A percentile compares a stretch with the other conserved stretches of the same genome.
Conservation (phyloP, 2,113 vertebrate genomes). For the Hystrix cristata region DNA sequence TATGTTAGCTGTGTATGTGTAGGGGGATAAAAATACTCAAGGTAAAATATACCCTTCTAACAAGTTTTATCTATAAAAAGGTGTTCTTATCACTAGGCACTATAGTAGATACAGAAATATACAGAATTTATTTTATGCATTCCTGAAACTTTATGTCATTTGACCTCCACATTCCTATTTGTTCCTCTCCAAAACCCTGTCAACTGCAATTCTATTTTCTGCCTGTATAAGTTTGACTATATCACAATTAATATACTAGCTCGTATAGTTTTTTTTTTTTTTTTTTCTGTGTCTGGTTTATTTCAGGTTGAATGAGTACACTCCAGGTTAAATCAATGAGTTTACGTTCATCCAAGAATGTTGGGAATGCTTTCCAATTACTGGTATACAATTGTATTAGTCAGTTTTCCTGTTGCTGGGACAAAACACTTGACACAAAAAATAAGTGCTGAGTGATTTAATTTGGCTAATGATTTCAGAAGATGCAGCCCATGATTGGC, state of each 20-base stretch:
- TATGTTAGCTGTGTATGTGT: background rate
- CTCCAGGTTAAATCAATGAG: background rate
- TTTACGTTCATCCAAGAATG: background rate
- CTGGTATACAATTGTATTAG: background rate
- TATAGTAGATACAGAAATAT: background rate
- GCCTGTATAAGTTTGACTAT: background rate
- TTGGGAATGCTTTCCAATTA: background rate
- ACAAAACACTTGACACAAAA: background rate
- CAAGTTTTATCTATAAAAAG: background rate
- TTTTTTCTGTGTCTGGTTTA: background rate
- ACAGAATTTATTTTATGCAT: background rate
- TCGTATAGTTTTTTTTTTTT: background rate
- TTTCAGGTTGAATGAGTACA: background rate
- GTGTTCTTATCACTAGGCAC: background rate
- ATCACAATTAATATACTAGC: background rate
- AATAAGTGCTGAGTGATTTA: background rate
- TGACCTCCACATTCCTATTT: background rate
- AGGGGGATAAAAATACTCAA: background rate
- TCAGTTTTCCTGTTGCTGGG: background rate
- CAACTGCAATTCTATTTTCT: background rate
- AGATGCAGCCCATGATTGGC: background rate
- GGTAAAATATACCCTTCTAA: background rate
- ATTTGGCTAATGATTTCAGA: background rate
- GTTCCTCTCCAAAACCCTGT: background rate
- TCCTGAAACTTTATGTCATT: background rate